A percentile compares a stretch with the other conserved stretches of the same genome.
Evolutionary conservation across 37 sponge, comb jelly and placozoan genomes (phyloP).

Genomic region (Ianthella basta): DNA sequence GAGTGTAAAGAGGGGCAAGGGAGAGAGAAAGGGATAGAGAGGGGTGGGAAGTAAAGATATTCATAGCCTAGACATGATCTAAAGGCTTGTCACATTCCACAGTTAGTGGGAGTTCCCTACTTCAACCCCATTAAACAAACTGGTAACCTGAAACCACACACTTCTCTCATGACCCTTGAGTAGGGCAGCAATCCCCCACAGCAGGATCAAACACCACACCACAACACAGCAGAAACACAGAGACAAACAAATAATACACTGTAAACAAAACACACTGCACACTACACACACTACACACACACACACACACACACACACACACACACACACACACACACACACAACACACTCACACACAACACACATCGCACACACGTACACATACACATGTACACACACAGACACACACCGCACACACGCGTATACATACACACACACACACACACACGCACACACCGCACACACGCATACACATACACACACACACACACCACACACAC

Average conservation of each 20-base stretch:
- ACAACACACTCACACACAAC: too few species aligned
- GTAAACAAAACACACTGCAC: too few species aligned
- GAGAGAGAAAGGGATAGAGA: neutral
- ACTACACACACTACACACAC: conserved; percentile 21
- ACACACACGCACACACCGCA: conserved; percentile 9
- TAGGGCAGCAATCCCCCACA: too few species aligned
- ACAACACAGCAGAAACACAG: too few species aligned
- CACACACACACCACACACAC: too few species aligned
- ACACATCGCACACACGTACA: conserved; percentile 25
- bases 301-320: conserved; percentile 7
- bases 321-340: conserved; percentile 32
- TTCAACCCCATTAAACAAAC: neutral
- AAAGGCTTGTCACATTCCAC: neutral
- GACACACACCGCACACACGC: neutral
- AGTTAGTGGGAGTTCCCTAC: neutral
- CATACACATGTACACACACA: conserved; percentile 32
- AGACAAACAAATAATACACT: too few species aligned
- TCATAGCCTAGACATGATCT: neutral
- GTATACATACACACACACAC: conserved; percentile 27
- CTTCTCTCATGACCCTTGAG: too few species aligned
- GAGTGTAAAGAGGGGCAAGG: too few species aligned
- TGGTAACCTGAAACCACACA: neutral
- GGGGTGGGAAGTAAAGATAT: neutral
- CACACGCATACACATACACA: conserved; percentile 20
- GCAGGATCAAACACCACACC: too few species aligned